Percentiles rank a stretch among this genome's conserved stretches.
Conservation (phyloP, 2,888 invertebrate species). For the Habroteleia sp. region DNA sequence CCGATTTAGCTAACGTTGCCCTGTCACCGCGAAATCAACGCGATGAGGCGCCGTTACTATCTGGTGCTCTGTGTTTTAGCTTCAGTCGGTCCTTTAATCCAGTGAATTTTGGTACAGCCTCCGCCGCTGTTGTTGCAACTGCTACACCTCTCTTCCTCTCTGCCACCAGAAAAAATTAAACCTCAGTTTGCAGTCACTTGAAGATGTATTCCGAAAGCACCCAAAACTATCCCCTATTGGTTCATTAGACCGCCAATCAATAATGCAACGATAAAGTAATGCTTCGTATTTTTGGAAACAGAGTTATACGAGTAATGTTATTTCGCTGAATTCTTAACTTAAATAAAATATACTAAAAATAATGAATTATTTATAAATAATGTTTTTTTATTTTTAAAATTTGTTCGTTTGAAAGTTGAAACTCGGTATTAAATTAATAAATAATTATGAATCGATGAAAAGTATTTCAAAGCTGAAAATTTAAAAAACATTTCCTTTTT, state of each 20-base stretch:
- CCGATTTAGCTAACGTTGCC: slow-evolving; percentile 45
- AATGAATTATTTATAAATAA: too few relatives aligned
- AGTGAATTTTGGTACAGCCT: slow-evolving; percentile 55
- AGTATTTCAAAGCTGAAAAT: too few relatives aligned
- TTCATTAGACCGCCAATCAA: slow-evolving; percentile 44
- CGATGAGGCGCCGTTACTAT: slow-evolving; percentile 62
- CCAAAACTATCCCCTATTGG: slow-evolving; percentile 31
- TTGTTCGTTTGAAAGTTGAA: too few relatives aligned
- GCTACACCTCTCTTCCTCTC: slow-evolving; percentile 48
- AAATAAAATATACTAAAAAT: too few relatives aligned
- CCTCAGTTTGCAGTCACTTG: slow-evolving; percentile 3
- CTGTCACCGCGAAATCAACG: slow-evolving; percentile 61
- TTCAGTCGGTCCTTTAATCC: slow-evolving; percentile 37
- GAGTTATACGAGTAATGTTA: slow-evolving; percentile 3
- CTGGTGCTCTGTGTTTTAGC: slow-evolving; percentile 35
- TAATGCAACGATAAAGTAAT: slow-evolving; percentile 37
- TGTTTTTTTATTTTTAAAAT: too few relatives aligned
- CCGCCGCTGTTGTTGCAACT: slow-evolving; percentile 51
- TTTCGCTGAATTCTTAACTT: slow-evolving; percentile 3
- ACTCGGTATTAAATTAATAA: too few relatives aligned
- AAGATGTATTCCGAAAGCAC: slow-evolving; percentile 19
- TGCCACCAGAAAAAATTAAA: too few relatives aligned
- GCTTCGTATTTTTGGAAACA: slow-evolving; percentile 30
- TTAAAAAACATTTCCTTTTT: too few relatives aligned
- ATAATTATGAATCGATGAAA: too few relatives aligned